Evolutionary conservation across 2,888 invertebrate genomes (phyloP).

Genomic region (Agrotis clavis): DNA sequence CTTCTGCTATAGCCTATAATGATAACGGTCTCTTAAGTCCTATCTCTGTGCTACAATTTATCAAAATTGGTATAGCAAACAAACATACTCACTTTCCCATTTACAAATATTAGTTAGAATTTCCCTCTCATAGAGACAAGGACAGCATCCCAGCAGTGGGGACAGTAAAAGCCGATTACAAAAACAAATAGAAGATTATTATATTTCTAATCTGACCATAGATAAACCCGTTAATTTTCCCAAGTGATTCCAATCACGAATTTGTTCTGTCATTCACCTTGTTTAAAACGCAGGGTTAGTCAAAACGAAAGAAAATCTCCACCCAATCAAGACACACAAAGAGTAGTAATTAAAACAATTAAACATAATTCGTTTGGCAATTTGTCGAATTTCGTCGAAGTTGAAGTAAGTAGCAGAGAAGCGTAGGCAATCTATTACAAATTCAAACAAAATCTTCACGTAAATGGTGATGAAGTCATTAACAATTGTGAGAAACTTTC

Average conservation of each 20-base stretch:
- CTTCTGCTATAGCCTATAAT: too few relatives aligned
- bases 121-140: too few relatives aligned
- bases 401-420: not conserved
- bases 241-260: not conserved
- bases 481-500: slow-evolving; percentile 3
- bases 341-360: slow-evolving; percentile 14
- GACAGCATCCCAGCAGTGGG: too few relatives aligned
- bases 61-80: too few relatives aligned
- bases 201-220: too few relatives aligned
- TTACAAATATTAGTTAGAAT: too few relatives aligned
- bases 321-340: not conserved
- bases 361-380: slow-evolving; percentile 19
- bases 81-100: too few relatives aligned
- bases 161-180: too few relatives aligned
- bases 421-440: slow-evolving; percentile 12
- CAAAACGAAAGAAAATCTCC: not conserved
- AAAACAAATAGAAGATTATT: too few relatives aligned
- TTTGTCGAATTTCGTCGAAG: not conserved
- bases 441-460: not conserved
- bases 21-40: too few relatives aligned
- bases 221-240: not conserved
- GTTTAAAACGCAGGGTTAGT: not conserved
- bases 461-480: not conserved
- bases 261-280: not conserved
- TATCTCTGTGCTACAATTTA: too few relatives aligned